Evolutionary conservation across 2,113 vertebrate genomes (phyloP).

Genomic region (Poeciliopsis prolifica): DNA sequence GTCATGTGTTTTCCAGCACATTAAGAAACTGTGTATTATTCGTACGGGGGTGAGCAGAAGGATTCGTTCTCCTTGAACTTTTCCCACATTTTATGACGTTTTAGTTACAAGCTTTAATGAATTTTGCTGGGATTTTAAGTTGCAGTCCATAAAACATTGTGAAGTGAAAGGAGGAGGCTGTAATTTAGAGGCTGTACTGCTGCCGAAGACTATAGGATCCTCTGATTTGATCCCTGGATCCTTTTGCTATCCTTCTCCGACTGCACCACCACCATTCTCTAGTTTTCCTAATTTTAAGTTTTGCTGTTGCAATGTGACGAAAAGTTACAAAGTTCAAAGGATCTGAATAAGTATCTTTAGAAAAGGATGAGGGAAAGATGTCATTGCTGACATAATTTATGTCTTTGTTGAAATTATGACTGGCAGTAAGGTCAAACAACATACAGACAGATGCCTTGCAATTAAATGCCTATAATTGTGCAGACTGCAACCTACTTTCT

Average conservation of each 20-base stretch:
- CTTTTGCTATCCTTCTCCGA: too few species aligned
- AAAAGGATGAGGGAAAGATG: neutral
- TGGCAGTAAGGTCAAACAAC: neutral
- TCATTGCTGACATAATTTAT: neutral
- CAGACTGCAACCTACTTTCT: constrained; percentile 28
- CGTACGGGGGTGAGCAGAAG: neutral
- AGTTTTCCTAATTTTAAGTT: neutral
- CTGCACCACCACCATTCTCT: too few species aligned
- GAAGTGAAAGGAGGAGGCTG: neutral
- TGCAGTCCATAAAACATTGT: neutral
- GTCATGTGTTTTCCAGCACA: too few species aligned
- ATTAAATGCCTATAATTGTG: neutral
- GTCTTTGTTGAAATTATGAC: neutral
- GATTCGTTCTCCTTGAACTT: too few species aligned
- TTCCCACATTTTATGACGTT: neutral
- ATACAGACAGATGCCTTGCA: neutral
- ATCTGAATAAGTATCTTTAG: neutral
- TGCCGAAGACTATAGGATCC: too few species aligned
- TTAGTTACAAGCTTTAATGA: neutral
- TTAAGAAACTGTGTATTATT: neutral
- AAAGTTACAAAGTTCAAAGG: neutral
- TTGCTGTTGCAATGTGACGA: neutral
- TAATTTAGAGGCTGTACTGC: too few species aligned
- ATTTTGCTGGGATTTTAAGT: neutral
- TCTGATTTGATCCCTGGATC: too few species aligned